phyloP scores from a whole-genome alignment of 2,888 invertebrate genomes.

The Alitta virens region DNA sequence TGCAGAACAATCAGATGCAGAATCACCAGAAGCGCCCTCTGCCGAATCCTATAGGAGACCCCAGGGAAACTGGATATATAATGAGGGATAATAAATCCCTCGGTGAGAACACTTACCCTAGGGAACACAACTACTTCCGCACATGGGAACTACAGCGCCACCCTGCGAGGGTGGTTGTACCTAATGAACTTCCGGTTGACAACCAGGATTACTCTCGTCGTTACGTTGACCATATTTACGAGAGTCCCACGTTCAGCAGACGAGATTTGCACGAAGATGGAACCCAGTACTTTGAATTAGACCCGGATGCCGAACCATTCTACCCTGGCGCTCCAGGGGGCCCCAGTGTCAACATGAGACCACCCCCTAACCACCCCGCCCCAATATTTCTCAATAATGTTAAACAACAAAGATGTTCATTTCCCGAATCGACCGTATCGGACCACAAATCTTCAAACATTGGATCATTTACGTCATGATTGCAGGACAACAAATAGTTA shows the following conservation, averaged over 20 bases:
- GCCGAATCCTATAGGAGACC: neutral
- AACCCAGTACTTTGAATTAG: slow-evolving; percentile 12
- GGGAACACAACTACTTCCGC: slow-evolving; percentile 15
- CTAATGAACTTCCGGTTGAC: neutral
- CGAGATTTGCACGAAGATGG: slow-evolving; percentile 9
- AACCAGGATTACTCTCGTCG: slow-evolving; percentile 5
- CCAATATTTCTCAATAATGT: too few relatives aligned
- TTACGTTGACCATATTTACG: slow-evolving; percentile 15
- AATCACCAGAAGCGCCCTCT: too few relatives aligned
- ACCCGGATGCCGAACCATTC: slow-evolving; percentile 15
- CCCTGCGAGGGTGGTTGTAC: neutral
- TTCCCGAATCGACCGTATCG: too few relatives aligned
- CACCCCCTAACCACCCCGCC: neutral
- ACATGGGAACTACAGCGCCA: slow-evolving; percentile 17
- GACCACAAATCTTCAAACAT: too few relatives aligned
- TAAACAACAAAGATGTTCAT: too few relatives aligned
- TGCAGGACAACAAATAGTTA: too few relatives aligned
- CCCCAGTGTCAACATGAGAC: neutral
- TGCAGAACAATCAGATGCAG: too few relatives aligned
- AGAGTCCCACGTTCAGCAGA: slow-evolving; percentile 12
- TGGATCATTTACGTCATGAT: too few relatives aligned
- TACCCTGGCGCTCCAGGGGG: neutral
- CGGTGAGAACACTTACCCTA: neutral
- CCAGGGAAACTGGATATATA: neutral
- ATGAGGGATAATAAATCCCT: slow-evolving; percentile 5